phyloP scores from a whole-genome alignment of 2,797 vertebrate species.

The Rhabdophis nuchalis region DNA sequence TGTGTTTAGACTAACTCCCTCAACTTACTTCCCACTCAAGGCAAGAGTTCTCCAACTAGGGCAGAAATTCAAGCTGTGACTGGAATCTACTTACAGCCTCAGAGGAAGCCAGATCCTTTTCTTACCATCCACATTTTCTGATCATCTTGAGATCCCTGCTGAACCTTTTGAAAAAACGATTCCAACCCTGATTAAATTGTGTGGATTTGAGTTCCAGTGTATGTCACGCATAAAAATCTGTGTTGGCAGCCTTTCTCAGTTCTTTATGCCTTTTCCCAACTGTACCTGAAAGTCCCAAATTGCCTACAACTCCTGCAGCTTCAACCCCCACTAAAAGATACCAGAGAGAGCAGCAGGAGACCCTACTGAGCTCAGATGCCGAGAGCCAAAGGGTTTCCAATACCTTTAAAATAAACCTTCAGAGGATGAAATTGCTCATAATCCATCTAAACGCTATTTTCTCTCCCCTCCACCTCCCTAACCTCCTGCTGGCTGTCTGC shows the following conservation, averaged over 20 bases:
- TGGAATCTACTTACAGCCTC: background rate
- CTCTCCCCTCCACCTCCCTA: background rate
- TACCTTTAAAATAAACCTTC: slow-evolving; percentile 22
- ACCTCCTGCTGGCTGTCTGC: slow-evolving; percentile 10
- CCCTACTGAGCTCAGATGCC: slow-evolving; percentile 6
- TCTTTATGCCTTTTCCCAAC: background rate
- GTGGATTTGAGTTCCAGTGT: background rate
- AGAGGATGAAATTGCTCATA: slow-evolving; percentile 33
- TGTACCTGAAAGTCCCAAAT: slow-evolving; percentile 22
- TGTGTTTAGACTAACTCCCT: background rate
- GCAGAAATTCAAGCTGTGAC: background rate
- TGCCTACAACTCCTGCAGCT: background rate
- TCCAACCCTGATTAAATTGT: slow-evolving; percentile 1
- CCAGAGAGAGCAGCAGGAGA: background rate
- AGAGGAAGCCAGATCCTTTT: background rate
- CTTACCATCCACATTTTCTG: background rate
- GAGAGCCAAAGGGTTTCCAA: slow-evolving; percentile 9
- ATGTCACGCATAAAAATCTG: background rate
- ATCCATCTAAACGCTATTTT: slow-evolving; percentile 26
- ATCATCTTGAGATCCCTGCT: slow-evolving; percentile 12
- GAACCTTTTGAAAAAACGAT: background rate
- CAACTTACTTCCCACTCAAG: background rate
- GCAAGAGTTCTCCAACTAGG: background rate
- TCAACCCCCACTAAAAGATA: background rate
- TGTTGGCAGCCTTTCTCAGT: background rate